Conservation (phyloP, 2,888 invertebrate species). For the Onthophagus sagittarius region DNA sequence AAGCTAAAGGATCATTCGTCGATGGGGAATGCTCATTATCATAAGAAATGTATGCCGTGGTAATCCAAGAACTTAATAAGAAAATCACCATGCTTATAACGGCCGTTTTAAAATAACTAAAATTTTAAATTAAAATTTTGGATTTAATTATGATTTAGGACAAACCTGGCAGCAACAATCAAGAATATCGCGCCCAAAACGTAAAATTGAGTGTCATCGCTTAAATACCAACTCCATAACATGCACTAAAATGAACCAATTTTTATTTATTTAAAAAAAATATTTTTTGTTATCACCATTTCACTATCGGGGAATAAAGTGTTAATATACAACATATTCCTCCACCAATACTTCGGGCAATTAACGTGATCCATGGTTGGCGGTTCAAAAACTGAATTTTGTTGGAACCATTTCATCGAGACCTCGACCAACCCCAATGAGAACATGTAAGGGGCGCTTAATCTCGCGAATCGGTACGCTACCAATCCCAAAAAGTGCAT, state of each 20-base stretch:
- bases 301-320: constrained; percentile 79
- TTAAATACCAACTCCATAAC: constrained; percentile 89
- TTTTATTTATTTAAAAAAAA: neutral
- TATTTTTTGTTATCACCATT: constrained; percentile 60
- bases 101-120: constrained; percentile 74
- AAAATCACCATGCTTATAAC: constrained; percentile 62
- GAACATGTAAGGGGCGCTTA: constrained; percentile 79
- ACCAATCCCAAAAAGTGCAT: constrained; percentile 74
- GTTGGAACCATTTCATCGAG: constrained; percentile 80
- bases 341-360: constrained; percentile 85
- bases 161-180: constrained; percentile 66
- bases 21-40: constrained; percentile 73
- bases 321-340: constrained; percentile 81
- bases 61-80: constrained; percentile 72
- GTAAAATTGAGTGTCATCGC: constrained; percentile 85
- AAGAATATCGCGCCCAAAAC: constrained; percentile 75
- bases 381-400: constrained; percentile 80
- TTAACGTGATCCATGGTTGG: constrained; percentile 77
- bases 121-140: constrained; percentile 27
- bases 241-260: constrained; percentile 63
- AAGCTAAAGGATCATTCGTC: constrained; percentile 75
- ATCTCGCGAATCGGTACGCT: constrained; percentile 71
- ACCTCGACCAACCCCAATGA: constrained; percentile 80
- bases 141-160: neutral
- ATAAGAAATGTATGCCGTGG: constrained; percentile 76